phyloP scores from a whole-genome alignment of 2,797 vertebrate species.

The Tragelaphus eurycerus region DNA sequence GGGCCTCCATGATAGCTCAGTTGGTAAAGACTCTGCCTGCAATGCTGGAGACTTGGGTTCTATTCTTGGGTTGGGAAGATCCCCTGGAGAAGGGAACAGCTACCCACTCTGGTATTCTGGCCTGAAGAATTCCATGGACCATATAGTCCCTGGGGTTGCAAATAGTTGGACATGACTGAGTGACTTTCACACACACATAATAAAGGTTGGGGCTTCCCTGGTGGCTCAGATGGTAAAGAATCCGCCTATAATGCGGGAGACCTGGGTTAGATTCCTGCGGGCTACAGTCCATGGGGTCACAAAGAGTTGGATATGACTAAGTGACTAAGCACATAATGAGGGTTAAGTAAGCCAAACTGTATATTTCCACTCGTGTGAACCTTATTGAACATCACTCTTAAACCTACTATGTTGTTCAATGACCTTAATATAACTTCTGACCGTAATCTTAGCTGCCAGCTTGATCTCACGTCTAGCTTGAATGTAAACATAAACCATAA shows the following conservation, averaged over 20 bases:
- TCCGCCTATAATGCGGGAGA: neutral
- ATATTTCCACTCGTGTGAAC: neutral
- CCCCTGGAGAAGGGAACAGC: neutral
- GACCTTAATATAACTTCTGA: neutral
- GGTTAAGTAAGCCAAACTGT: neutral
- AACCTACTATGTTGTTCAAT: neutral
- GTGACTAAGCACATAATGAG: neutral
- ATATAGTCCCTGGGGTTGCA: neutral
- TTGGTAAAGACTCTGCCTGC: neutral
- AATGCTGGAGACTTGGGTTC: neutral
- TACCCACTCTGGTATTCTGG: neutral
- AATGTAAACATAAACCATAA: neutral
- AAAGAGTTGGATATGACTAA: neutral
- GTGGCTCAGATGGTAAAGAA: neutral
- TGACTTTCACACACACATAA: neutral
- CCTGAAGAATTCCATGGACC: neutral
- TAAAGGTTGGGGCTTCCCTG: neutral
- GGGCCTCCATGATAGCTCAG: neutral
- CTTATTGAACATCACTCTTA: neutral
- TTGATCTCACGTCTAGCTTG: neutral
- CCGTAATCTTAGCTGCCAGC: neutral
- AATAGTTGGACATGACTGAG: neutral
- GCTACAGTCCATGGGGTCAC: neutral
- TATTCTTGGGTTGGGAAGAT: neutral
- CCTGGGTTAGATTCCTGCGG: neutral